Conservation (phyloP, 92 coral and sea anemone species). For the Bergia puertoricense region DNA sequence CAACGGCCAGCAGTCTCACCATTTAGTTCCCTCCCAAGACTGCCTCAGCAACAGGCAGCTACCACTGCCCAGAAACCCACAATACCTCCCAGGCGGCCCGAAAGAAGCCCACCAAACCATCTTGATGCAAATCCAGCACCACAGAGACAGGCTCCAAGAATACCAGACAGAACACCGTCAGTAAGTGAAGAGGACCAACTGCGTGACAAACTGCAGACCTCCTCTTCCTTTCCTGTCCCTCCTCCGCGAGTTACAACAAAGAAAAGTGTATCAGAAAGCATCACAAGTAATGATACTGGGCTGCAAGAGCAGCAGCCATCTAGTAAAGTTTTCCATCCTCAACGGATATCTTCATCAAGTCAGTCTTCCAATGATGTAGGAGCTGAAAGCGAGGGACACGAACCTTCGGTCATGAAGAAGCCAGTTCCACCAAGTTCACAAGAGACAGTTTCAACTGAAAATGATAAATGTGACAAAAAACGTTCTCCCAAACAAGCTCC, state of each 20-base stretch:
- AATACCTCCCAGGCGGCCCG: constrained; percentile 46
- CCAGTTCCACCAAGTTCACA: background rate
- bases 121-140: constrained; percentile 39
- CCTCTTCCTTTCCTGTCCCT: constrained; percentile 28
- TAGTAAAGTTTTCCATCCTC: background rate
- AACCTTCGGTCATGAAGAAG: background rate
- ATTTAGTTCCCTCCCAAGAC: constrained; percentile 33
- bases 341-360: background rate
- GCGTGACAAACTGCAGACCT: background rate
- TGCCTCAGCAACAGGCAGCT: constrained; percentile 38
- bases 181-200: background rate
- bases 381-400: constrained; percentile 22
- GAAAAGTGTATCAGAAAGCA: constrained; percentile 15
- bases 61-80: constrained; percentile 26
- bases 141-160: constrained; percentile 2
- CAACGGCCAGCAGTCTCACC: constrained; percentile 11
- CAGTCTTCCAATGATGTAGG: constrained; percentile 16
- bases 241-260: constrained; percentile 39
- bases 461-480: constrained; percentile 3
- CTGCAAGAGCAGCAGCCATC: background rate
- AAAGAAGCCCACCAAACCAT: constrained; percentile 57
- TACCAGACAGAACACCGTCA: constrained; percentile 23
- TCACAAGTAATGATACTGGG: background rate
- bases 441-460: constrained; percentile 11
- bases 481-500: constrained; percentile 30